These are phyloP conservation scores for Nothura maculosa DNA, from an alignment of 2,797 vertebrate species.

Conservation along the genomic window DNA sequence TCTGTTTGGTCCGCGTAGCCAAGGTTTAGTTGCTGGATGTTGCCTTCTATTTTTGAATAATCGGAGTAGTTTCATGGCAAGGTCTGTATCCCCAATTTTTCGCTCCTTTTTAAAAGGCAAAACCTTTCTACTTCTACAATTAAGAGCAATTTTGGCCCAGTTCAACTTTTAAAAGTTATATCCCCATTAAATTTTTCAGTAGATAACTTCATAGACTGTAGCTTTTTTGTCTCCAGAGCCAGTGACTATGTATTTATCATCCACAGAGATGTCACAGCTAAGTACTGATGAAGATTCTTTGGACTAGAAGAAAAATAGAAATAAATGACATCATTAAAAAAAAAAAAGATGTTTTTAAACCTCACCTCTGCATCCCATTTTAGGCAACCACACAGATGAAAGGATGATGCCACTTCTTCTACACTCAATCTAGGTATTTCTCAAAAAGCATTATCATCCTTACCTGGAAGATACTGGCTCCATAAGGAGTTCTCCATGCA, in stretches of 20 bases:
- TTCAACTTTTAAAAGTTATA: conserved; percentile 77
- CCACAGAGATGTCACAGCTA: conserved; percentile 90
- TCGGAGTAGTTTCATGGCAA: conserved; percentile 67
- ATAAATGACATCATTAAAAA: background rate
- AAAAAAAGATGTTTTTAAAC: background rate
- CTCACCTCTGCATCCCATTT: background rate
- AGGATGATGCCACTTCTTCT: background rate
- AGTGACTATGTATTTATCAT: conserved; percentile 90
- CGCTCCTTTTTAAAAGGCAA: conserved; percentile 70
- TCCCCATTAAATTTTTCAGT: conserved; percentile 82
- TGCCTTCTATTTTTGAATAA: conserved; percentile 72
- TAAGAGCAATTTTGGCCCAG: conserved; percentile 83
- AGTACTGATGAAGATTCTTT: conserved; percentile 90
- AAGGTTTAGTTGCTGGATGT: conserved; percentile 41
- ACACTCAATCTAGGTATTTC: background rate
- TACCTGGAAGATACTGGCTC: conserved; percentile 90
- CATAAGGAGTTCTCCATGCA: conserved; percentile 88
- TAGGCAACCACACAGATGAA: background rate
- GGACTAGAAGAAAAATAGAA: conserved; percentile 81
- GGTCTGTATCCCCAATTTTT: conserved; percentile 66
- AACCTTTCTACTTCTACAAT: conserved; percentile 80
- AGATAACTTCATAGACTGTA: conserved; percentile 91
- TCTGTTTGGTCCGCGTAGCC: conserved; percentile 65
- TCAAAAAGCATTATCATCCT: background rate
- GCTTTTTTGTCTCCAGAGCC: conserved; percentile 91